These are phyloP conservation scores for Centropristis striata DNA, from an alignment of 2,113 vertebrate genomes.

Conservation along the genomic window DNA sequence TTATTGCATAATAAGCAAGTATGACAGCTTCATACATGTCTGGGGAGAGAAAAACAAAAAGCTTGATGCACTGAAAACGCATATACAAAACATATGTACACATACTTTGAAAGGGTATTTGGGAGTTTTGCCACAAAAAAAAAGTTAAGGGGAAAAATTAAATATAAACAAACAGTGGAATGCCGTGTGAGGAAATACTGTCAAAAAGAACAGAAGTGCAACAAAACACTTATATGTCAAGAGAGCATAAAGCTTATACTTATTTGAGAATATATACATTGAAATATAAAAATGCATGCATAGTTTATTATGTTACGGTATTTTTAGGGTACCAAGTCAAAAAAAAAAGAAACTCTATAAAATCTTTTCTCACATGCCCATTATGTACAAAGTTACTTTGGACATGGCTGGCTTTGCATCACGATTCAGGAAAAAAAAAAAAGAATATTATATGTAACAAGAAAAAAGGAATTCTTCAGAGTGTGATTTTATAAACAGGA, in stretches of 20 bases:
- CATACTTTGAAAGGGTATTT: conserved; percentile 78
- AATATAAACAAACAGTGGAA: conserved; percentile 87
- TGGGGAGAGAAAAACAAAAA: conserved; percentile 75
- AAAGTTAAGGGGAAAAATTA: conserved; percentile 79
- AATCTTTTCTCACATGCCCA: conserved; percentile 63
- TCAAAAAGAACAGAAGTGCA: conserved; percentile 85
- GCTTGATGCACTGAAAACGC: conserved; percentile 85
- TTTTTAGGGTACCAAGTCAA: conserved; percentile 84
- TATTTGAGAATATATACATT: conserved; percentile 88
- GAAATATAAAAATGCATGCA: conserved; percentile 92
- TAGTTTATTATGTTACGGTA: conserved; percentile 87
- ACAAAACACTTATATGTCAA: conserved; percentile 83
- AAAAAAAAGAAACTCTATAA: conserved; percentile 64
- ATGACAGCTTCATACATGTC: conserved; percentile 81
- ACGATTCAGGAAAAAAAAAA: conserved; percentile 54
- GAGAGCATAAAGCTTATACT: conserved; percentile 87
- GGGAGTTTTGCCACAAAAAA: conserved; percentile 75
- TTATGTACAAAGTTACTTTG: conserved; percentile 73
- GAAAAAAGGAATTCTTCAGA: conserved; percentile 38
- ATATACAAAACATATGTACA: conserved; percentile 91
- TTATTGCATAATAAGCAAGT: conserved; percentile 93
- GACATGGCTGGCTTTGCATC: conserved; percentile 66
- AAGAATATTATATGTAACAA: conserved; percentile 31
- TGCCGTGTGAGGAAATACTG: conserved; percentile 92
- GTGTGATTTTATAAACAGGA: conserved; percentile 28